Conservation (phyloP, 2,113 vertebrate species). For the Furnarius figulus region DNA sequence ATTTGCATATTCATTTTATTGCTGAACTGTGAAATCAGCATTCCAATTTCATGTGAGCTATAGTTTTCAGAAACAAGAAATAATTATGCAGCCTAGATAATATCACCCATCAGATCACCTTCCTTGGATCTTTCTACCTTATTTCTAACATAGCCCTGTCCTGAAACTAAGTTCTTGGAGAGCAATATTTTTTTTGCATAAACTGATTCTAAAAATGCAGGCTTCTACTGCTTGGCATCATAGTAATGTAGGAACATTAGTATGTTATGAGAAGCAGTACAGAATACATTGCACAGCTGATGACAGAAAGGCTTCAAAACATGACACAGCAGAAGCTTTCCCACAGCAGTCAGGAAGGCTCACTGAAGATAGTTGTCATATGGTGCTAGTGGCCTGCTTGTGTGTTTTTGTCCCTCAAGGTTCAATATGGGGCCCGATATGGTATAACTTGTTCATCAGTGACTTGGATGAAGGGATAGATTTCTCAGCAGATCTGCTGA, state of each 20-base stretch:
- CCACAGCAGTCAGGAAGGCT: not conserved
- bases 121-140: not conserved
- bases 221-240: not conserved
- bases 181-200: not conserved
- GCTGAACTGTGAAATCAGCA: not conserved
- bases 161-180: not conserved
- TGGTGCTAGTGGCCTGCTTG: no score
- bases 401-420: no score
- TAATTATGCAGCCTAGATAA: not conserved
- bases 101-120: not conserved
- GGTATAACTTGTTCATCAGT: no score
- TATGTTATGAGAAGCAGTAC: not conserved
- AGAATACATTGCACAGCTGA: not conserved
- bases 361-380: not conserved
- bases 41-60: not conserved
- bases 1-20: slow-evolving; percentile 2
- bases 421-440: no score
- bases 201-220: not conserved
- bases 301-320: not conserved
- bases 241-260: not conserved
- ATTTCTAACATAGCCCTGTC: not conserved
- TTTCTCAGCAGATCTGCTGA: no score
- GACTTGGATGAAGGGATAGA: no score
- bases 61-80: not conserved
- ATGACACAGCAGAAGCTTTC: not conserved